Evolutionary conservation across 2,888 invertebrate species (phyloP).

Genomic region (Tetranychus truncatus): DNA sequence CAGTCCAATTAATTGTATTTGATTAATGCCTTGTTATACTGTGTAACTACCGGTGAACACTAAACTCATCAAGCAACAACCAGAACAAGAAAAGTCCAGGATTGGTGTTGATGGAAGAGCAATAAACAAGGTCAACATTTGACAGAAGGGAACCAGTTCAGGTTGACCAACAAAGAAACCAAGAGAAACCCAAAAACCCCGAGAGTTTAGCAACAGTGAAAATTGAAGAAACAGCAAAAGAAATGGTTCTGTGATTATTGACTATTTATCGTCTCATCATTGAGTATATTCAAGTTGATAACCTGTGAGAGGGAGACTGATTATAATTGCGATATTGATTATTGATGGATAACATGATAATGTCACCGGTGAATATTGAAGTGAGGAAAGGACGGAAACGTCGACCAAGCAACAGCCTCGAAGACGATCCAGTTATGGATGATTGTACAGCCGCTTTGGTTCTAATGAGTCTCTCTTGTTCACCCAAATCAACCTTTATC

Average conservation of each 20-base stretch:
- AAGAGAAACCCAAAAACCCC: background rate
- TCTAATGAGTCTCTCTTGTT: conserved; percentile 80
- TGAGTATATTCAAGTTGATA: background rate
- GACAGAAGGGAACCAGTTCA: background rate
- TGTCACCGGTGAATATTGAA: background rate
- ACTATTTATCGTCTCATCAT: background rate
- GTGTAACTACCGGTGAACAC: background rate
- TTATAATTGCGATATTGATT: background rate
- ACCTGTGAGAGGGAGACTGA: too few relatives aligned
- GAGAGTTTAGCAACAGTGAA: background rate
- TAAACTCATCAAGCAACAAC: background rate
- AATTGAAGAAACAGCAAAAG: background rate
- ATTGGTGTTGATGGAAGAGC: background rate
- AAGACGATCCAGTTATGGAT: conserved; percentile 55
- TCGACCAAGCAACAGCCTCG: conserved; percentile 51
- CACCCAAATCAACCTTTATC: conserved; percentile 39
- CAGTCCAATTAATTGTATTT: background rate
- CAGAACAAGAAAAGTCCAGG: background rate
- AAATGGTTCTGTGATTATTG: background rate
- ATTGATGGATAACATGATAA: background rate
- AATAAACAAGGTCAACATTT: background rate
- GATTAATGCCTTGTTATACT: background rate
- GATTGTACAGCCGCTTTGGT: conserved; percentile 88
- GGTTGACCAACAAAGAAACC: background rate
- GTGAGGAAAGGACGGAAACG: conserved; percentile 19